phyloP scores from a whole-genome alignment of 2,888 invertebrate species.

The Tachystola acroxantha region DNA sequence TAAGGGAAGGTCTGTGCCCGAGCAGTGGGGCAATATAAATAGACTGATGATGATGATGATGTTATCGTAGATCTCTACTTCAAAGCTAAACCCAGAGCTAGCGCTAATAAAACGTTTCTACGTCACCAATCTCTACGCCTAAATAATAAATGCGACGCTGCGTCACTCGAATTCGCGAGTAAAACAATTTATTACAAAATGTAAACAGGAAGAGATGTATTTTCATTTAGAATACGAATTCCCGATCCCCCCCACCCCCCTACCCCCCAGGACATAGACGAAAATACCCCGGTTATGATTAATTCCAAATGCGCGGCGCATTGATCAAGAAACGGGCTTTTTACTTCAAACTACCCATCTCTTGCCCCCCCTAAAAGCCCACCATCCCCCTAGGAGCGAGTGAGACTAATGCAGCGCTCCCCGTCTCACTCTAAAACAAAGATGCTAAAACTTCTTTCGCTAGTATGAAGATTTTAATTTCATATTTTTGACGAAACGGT shows the following conservation, averaged over 20 bases:
- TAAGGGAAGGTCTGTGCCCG: no score
- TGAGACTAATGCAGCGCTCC: conserved; percentile 71
- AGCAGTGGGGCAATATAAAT: no score
- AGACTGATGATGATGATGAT: no score
- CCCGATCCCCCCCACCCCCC: conserved; percentile 45
- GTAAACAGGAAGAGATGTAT: conserved; percentile 77
- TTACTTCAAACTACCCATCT: conserved; percentile 76
- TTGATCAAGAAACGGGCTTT: conserved; percentile 78
- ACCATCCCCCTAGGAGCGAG: conserved; percentile 37
- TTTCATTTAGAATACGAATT: conserved; percentile 78
- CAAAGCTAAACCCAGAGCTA: no score
- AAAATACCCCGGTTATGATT: conserved; percentile 78
- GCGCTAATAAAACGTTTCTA: no score
- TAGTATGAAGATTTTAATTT: conserved; percentile 79
- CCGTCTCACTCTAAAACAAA: conserved; percentile 77
- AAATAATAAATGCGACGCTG: conserved; percentile 47
- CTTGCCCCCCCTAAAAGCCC: conserved; percentile 39
- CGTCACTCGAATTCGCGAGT: conserved; percentile 61
- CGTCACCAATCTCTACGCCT: conserved; percentile 24
- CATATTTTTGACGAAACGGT: conserved; percentile 78
- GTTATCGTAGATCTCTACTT: no score
- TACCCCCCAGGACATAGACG: conserved; percentile 67
- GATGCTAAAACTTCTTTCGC: conserved; percentile 79
- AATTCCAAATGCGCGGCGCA: conserved; percentile 77
- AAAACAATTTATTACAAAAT: conserved; percentile 78